Conservation (phyloP, 2,888 invertebrate species). For the Onchidella celtica region DNA sequence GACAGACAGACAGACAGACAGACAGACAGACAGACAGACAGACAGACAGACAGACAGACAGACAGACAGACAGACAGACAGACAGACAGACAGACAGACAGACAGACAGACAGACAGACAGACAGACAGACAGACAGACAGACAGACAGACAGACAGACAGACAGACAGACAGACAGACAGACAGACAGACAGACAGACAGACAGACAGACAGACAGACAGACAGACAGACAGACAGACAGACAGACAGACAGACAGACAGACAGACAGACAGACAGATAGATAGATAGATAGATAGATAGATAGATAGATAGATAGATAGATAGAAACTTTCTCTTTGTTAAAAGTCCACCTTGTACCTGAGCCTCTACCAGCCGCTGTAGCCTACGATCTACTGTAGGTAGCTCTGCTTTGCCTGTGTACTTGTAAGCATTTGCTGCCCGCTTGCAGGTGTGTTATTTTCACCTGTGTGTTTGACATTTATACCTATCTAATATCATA, state of each 20-base stretch:
- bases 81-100: slow-evolving; percentile 15
- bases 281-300: background rate
- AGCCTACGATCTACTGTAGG: too few species aligned
- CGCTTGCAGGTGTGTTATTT: too few species aligned
- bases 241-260: background rate
- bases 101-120: slow-evolving; percentile 30
- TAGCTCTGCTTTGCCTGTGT: too few species aligned
- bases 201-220: background rate
- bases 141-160: background rate
- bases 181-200: background rate
- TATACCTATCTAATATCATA: too few species aligned
- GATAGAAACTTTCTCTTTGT: too few species aligned
- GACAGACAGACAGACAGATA: background rate
- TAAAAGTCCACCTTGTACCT: too few species aligned
- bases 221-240: background rate
- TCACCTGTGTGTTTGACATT: too few species aligned
- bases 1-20: background rate
- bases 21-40: background rate
- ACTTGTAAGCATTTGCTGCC: too few species aligned
- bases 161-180: background rate
- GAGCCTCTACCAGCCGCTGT: too few species aligned
- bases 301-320: background rate
- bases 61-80: background rate
- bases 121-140: background rate
- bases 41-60: background rate